phyloP scores from a whole-genome alignment of 1,140 invertebrate species.

The Helicoverpa armigera region DNA sequence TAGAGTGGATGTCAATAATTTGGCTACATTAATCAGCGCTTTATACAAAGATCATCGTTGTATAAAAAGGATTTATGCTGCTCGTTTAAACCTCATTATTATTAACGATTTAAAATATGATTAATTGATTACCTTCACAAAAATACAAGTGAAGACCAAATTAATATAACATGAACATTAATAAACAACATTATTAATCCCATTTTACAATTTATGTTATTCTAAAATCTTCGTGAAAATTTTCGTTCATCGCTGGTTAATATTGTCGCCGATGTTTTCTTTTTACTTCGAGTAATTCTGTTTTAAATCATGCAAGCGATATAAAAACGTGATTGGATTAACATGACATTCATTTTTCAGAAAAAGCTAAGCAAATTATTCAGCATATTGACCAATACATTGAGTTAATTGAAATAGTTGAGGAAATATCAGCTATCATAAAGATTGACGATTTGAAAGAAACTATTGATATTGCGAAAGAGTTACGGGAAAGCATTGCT shows the following conservation, averaged over 20 bases:
- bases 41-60: constrained; percentile 26
- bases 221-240: too few relatives aligned
- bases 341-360: constrained; percentile 54
- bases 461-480: constrained; percentile 63
- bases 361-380: constrained; percentile 59
- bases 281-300: too few relatives aligned
- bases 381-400: constrained; percentile 75
- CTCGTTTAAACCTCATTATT: not conserved
- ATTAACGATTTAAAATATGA: too few relatives aligned
- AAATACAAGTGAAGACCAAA: too few relatives aligned
- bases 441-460: constrained; percentile 68
- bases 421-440: constrained; percentile 69
- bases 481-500: constrained; percentile 66
- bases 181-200: too few relatives aligned
- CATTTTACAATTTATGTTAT: too few relatives aligned
- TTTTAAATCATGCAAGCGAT: too few relatives aligned
- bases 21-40: constrained; percentile 38
- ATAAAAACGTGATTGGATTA: too few relatives aligned
- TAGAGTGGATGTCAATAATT: constrained; percentile 44
- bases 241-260: too few relatives aligned
- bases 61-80: not conserved
- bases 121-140: too few relatives aligned
- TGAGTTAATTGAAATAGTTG: constrained; percentile 71
- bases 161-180: too few relatives aligned
- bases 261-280: too few relatives aligned